Base-by-base conservation (phyloP, 2,113 vertebrate genomes). In the Paratilapia polleni region DNA sequence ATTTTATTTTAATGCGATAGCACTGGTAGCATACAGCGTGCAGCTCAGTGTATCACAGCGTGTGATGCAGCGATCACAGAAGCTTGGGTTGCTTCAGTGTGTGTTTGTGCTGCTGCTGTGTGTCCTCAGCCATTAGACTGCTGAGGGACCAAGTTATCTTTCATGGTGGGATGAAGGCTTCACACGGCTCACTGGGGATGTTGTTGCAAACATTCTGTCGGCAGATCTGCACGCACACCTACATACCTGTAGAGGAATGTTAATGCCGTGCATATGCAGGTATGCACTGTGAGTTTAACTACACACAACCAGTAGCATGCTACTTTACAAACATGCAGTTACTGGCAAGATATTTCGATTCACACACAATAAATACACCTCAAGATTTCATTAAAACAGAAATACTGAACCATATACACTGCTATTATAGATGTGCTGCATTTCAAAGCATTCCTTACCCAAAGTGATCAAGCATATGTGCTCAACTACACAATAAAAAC, bases 181-280 rank as follows among this genome's bases (percentile, higher is more conserved):
- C 78, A n/a, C 84, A 78, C 83, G 64, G 83, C 41, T 82, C 93
- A 80, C 91, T 79, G 77, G 91, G 93, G 89, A 93, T 43, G 81
- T 93, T 89, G 85, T 92, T 92, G 88, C 85, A 83, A 63, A 81
- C 49, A 10, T 41, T 34, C 47, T 60, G 80, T 73, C 82, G 77
- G 80, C 77, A 56, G 73, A 13, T 80, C 70, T 80, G 26, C 81
- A 52, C 54, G 13, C 83, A 54, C 26, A 38, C 15, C 56, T 43
- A 36, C 59, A 57, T 79, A 82, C 80, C 76, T 78, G 83, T 64
- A 49, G 62, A 70, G 57, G 63, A 70, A 26, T 62, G 64, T 36
- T 60, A 58, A 75, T 34, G 66, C 59, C 6, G 28, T 54, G 12
- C 17, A 4, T 76, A 14, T 56, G 74, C 73, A 77, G 82, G 59